Percentiles rank a stretch among this genome's conserved stretches.
Evolutionary conservation across 2,888 invertebrate genomes (phyloP).

Genomic region (Cryptus armator): DNA sequence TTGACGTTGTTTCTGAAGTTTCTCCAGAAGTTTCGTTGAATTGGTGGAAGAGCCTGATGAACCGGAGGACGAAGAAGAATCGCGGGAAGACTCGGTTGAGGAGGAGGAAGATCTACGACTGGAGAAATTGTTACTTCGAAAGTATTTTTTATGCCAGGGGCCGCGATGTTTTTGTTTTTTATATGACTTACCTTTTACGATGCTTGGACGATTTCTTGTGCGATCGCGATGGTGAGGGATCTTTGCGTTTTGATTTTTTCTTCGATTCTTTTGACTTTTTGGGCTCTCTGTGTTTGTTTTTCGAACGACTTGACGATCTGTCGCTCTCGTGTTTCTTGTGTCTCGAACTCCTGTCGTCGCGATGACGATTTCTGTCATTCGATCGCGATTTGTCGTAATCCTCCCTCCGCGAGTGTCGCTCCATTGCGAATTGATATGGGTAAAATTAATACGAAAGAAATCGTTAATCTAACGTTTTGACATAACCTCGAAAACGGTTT

Average conservation of each 20-base stretch:
- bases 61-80: constrained; percentile 74
- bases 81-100: constrained; percentile 70
- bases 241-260: constrained; percentile 74
- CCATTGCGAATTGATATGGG: constrained; percentile 68
- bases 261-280: constrained; percentile 70
- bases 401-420: constrained; percentile 70
- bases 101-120: constrained; percentile 65
- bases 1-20: constrained; percentile 90
- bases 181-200: constrained; percentile 72
- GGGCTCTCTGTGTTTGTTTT: constrained; percentile 62
- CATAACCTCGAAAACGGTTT: constrained; percentile 67
- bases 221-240: constrained; percentile 65
- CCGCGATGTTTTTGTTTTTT: neutral
- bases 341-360: constrained; percentile 52
- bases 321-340: constrained; percentile 49
- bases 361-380: constrained; percentile 50
- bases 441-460: neutral
- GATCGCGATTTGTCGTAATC: constrained; percentile 62
- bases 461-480: constrained; percentile 21
- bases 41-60: constrained; percentile 85
- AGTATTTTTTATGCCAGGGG: neutral
- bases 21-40: constrained; percentile 89
- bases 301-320: constrained; percentile 65
- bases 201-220: constrained; percentile 76
- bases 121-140: constrained; percentile 5